Evolutionary conservation across 2,797 vertebrate genomes (phyloP).

Genomic region (Telmatherina bonti): DNA sequence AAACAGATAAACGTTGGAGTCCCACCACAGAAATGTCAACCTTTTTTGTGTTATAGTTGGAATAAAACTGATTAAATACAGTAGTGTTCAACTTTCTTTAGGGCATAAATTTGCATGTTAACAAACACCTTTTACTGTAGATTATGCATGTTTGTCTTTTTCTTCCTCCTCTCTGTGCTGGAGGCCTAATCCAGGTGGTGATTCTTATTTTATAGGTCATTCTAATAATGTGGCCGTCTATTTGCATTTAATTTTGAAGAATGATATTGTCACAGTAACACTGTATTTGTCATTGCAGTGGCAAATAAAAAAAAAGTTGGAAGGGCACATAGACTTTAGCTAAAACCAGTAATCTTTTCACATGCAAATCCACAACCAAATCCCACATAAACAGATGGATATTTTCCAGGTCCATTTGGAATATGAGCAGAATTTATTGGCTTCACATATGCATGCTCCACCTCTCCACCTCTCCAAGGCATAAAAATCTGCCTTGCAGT

Average conservation of each 20-base stretch:
- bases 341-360: neutral
- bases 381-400: neutral
- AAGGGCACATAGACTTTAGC: neutral
- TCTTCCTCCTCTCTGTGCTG: neutral
- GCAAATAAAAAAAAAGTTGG: constrained; percentile 4
- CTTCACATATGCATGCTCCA: neutral
- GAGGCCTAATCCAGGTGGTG: neutral
- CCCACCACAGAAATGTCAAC: constrained; percentile 15
- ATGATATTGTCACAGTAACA: neutral
- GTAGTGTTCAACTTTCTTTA: constrained; percentile 2
- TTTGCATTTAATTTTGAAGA: constrained; percentile 13
- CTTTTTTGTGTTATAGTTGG: neutral
- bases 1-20: constrained; percentile 24
- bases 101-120: too few species aligned
- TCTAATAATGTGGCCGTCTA: constrained; percentile 9
- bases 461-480: neutral
- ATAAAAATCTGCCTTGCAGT: neutral
- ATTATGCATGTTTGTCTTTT: neutral
- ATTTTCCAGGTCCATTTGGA: neutral
- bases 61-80: neutral
- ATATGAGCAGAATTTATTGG: neutral
- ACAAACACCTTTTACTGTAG: neutral
- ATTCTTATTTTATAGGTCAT: constrained; percentile 7
- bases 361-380: neutral
- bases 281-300: constrained; percentile 6